Base-by-base conservation (phyloP, 2,888 invertebrate genomes). In the Schrankia costaestrigalis region DNA sequence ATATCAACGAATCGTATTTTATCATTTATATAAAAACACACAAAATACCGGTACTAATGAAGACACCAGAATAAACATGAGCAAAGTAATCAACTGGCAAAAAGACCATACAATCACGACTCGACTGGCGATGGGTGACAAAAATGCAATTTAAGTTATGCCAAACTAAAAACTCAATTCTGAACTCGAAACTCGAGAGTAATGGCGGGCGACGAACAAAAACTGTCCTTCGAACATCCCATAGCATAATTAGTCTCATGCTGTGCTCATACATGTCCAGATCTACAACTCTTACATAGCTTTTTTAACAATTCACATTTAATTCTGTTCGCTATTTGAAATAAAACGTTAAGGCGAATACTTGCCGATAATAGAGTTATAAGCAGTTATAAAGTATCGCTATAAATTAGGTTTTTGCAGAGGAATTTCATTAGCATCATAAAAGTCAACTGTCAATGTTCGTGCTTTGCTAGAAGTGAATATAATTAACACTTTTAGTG, bases 91-190 rank as follows among this genome's bases (percentile, higher is more conserved):
- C 71, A 71, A 53, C 41, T 26, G 32, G 49, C 68, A 81, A 80
- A 81, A 80, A 78, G 38, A 47, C 26, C 39, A 36, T 45, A 66
- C 70, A 73, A 72, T 71, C 71, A 65, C 60, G 51, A 50, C 35
- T 38, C 61, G 53, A 50, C 42, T 56, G 56, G 58, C 60, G 66
- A 64, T 71, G 75, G 78, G 85, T 84, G 85, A 82, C 85, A 83
- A 85, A 84, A 85, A 84, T 85, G 84, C 84, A 81, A 84, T 84
- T 78, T 85, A 77, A 80, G 78, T 76, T 83, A 81, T 82, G 71
- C 71, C 57, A 53, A 56, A 66, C 71, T 75, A 84, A 84, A 84
- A 84, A 83, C 71, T 73, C 71, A 78, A 79, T 80, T 76, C 71
- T 62, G 56, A 41, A 59, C n/a, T 62, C 64, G 63, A 69, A 71